Evolutionary conservation across 2,888 invertebrate species (phyloP).

Genomic region (Pristionchus fissidentatus): DNA sequence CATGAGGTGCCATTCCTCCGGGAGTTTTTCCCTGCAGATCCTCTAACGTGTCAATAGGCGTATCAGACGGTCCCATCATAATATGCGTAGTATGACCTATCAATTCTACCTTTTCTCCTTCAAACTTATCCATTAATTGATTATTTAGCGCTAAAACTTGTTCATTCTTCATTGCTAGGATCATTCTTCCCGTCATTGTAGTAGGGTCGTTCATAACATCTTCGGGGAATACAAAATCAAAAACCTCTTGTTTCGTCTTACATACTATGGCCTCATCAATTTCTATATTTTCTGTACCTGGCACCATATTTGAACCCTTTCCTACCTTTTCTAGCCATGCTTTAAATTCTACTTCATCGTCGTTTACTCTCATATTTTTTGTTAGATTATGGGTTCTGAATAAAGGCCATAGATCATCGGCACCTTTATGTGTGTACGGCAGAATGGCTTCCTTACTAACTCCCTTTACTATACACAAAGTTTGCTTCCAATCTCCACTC

Average conservation of each 20-base stretch:
- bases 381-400: neutral
- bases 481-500: conserved; percentile 43
- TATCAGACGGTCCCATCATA: neutral
- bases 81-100: neutral
- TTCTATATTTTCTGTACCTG: neutral
- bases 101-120: neutral
- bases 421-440: conserved; percentile 15
- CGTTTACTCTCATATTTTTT: neutral
- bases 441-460: neutral
- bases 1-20: conserved; percentile 53
- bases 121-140: neutral
- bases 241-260: neutral
- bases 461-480: neutral
- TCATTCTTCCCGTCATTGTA: neutral
- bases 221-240: neutral
- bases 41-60: conserved; percentile 35
- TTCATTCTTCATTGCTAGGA: neutral
- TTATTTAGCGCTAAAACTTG: neutral
- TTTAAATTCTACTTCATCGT: neutral
- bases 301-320: neutral
- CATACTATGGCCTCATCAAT: neutral
- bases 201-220: neutral
- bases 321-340: conserved; percentile 26
- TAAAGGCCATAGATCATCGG: neutral
- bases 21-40: conserved; percentile 47